Evolutionary conservation across 2,113 vertebrate species (phyloP), one percentile per base, ranked within the genome.

Genomic region (Spilogale gracilis): DNA sequence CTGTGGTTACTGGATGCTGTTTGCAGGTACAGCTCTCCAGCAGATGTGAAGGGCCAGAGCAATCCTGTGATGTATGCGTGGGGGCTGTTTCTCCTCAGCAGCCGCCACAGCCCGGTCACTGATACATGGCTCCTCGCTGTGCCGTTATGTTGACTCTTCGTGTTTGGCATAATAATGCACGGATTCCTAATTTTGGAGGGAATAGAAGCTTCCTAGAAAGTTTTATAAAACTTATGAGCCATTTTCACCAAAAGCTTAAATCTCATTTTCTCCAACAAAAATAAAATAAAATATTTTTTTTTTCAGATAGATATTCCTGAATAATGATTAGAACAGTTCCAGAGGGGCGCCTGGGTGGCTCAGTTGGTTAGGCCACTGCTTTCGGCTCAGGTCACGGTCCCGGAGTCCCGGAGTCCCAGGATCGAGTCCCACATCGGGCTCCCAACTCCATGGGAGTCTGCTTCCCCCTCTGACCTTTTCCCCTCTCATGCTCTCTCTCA

Each of bases 1-100:
- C 98, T 95, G 98, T 99, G 98, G 98, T 98, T 98, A 4, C 99
- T 98, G 98, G 98, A 91, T 52, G 0, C 98, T 98, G 98, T 84
- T 98, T 94, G 73, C 48, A 45, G 0, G 1, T 99, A 43, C 98
- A 97, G 98, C 91, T 98, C 84, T 98, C 69, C 98, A 96, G 99
- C 95, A 96, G 93, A 89, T 96, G 54, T 27, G 90, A 83, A 9
- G 98, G 99, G 99, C 98, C 32, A 99, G 73, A 99, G 97, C 71
- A 98, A 98, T 21, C 30, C 99, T 98, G 98, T 98, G 98, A 97
- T 97, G 92, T 43, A 97, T 50, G 98, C 98, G 84, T 98, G 99
- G 98, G 81, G 86, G 12, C 97, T 98, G 98, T 97, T 90, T 97
- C 30, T 23, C 0, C 0, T 97, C 74, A 95, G 97, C 98, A 98